Conservation (phyloP, 92 coral and sea anemone genomes). For the Epizoanthus illoricatus region DNA sequence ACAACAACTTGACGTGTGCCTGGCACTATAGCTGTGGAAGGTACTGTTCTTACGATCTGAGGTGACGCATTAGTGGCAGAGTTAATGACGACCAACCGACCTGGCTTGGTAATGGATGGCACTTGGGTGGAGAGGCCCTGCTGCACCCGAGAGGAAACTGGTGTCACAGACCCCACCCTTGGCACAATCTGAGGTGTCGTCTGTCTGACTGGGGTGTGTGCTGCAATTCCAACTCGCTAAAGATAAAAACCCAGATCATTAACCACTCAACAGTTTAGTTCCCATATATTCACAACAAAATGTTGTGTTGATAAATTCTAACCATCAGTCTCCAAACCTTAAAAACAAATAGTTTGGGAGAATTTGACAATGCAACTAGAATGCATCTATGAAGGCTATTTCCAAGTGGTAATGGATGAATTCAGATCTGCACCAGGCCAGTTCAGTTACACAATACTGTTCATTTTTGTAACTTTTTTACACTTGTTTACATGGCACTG, state of each 20-base stretch:
- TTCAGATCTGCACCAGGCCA: too few relatives aligned
- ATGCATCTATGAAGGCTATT: too few relatives aligned
- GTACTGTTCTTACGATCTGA: conserved; percentile 26
- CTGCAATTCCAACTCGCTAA: neutral
- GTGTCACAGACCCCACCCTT: conserved; percentile 56
- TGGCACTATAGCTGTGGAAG: conserved; percentile 19
- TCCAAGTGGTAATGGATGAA: too few relatives aligned
- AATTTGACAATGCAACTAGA: too few relatives aligned
- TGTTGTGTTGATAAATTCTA: too few relatives aligned
- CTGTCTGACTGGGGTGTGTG: conserved; percentile 24
- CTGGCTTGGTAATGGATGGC: conserved; percentile 14
- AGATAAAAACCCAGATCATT: neutral
- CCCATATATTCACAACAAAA: too few relatives aligned
- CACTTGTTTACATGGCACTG: too few relatives aligned
- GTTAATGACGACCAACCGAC: conserved; percentile 13
- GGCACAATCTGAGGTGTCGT: conserved; percentile 49
- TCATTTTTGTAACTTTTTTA: too few relatives aligned
- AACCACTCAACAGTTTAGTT: too few relatives aligned
- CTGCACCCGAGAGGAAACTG: neutral
- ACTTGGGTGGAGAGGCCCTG: neutral
- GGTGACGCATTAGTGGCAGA: conserved; percentile 26
- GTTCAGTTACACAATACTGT: too few relatives aligned
- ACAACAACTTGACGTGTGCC: conserved; percentile 18
- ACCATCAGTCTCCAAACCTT: too few relatives aligned
- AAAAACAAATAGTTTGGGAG: too few relatives aligned